Evolutionary conservation across 1,140 invertebrate genomes (phyloP), one percentile per base, ranked within the genome.

Genomic region (Potamilus streckersoni): DNA sequence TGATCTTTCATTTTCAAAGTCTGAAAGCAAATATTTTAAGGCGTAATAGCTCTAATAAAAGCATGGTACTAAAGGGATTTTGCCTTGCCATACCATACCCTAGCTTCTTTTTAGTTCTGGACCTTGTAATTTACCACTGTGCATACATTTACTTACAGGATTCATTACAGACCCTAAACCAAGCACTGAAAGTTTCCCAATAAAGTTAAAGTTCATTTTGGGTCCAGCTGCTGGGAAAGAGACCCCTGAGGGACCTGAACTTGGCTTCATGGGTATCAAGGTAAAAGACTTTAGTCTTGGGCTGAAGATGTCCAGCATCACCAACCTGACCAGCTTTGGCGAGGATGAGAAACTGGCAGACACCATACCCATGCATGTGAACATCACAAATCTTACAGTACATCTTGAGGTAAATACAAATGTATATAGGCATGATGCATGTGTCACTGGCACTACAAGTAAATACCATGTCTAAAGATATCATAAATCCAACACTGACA

Each of bases 301-400:
- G 31, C 91, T 97, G 63, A 93, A 93, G 27, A 96, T 96, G 93
- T 96, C 94, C 85, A 94, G 94, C 8, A 91, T 96, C 0, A 92
- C 93, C 38, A 94, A 94, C 16, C 87, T 97, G 2, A 91, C 93
- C 0, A 96, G 96, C 87, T 92, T 97, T 62, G 91, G 94, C 8
- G 95, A 97, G 86, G 95, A 97, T 90, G 96, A 97, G 91, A 92
- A 95, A 56, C 91, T 95, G 56, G 92, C 93, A 2, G 92, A 92
- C 76, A 94, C 95, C 1, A 92, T 97, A 88, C 95, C 95, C 8
- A 90, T 96, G 78, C 92, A 95, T 89, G 93, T 96, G 87, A 74
- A 74, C 13, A 63, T 87, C 5, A 64, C 64, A 19, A 80, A 86
- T 62, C 66, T 85, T 85, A 85, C 79, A 31, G 49, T 85, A 15